Percentiles rank a stretch among this genome's conserved stretches.
These are phyloP conservation scores for Trochalopteron elliotii DNA, from an alignment of 2,113 vertebrate species.

Conservation along the genomic window DNA sequence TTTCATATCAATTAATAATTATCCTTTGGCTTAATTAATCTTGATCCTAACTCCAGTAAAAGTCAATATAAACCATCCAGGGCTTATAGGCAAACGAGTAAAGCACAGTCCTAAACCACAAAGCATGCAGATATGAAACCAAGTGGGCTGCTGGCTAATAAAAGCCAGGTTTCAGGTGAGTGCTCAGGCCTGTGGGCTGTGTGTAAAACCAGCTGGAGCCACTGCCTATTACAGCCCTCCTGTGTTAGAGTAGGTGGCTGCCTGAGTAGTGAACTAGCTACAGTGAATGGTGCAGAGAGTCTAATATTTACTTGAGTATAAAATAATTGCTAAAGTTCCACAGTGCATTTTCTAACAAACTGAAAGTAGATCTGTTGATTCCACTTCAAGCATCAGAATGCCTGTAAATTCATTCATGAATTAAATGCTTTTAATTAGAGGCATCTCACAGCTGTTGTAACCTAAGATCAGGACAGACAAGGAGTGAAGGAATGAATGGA, in stretches of 20 bases:
- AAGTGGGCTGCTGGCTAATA: background rate
- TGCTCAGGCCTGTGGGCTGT: background rate
- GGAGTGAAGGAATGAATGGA: background rate
- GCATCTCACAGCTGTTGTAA: background rate
- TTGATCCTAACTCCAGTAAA: conserved; percentile 33
- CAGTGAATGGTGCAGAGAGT: background rate
- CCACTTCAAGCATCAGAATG: background rate
- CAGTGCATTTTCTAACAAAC: background rate
- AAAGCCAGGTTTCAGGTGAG: conserved; percentile 18
- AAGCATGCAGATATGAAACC: background rate
- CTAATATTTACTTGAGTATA: background rate
- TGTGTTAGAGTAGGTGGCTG: background rate
- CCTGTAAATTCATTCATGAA: background rate
- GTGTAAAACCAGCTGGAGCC: background rate
- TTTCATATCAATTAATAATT: conserved; percentile 67
- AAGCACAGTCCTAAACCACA: background rate
- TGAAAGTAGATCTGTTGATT: background rate
- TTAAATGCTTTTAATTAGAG: background rate
- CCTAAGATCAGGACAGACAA: background rate
- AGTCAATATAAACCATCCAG: conserved; percentile 36
- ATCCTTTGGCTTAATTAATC: conserved; percentile 61
- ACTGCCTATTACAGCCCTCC: background rate
- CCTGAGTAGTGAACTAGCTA: background rate
- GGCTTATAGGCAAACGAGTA: background rate
- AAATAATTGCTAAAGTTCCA: background rate